phyloP scores from a whole-genome alignment of 1,140 invertebrate genomes.

The Aricia agestis region DNA sequence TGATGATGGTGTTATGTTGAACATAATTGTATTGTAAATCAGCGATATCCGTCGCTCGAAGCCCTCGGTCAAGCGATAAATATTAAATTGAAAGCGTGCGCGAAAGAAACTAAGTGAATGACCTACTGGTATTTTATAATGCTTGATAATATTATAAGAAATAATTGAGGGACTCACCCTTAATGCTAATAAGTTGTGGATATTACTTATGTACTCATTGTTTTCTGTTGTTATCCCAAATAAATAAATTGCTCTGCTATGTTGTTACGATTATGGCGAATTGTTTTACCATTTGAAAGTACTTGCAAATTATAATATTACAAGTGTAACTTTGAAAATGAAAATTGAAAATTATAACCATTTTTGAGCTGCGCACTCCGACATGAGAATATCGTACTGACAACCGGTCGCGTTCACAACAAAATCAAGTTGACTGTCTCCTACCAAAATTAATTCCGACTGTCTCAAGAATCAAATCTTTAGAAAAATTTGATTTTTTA shows the following conservation, averaged over 20 bases:
- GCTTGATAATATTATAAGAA: too few species aligned
- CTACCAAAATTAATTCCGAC: background rate
- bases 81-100: slow-evolving; percentile 1
- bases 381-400: background rate
- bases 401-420: background rate
- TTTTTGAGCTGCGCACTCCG: background rate
- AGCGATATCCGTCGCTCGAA: background rate
- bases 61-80: background rate
- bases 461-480: background rate
- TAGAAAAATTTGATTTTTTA: background rate
- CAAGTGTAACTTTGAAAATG: background rate
- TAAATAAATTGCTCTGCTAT: background rate
- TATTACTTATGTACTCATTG: too few species aligned
- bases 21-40: background rate
- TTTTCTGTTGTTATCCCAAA: too few species aligned
- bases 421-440: background rate
- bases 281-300: background rate
- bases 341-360: background rate
- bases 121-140: background rate
- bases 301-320: background rate
- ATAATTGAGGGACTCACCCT: too few species aligned
- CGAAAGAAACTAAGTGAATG: background rate
- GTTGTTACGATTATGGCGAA: background rate
- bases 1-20: background rate
- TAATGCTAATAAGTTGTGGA: too few species aligned